Base-by-base conservation (phyloP, 2,113 vertebrate genomes). In the Xiphophorus couchianus region DNA sequence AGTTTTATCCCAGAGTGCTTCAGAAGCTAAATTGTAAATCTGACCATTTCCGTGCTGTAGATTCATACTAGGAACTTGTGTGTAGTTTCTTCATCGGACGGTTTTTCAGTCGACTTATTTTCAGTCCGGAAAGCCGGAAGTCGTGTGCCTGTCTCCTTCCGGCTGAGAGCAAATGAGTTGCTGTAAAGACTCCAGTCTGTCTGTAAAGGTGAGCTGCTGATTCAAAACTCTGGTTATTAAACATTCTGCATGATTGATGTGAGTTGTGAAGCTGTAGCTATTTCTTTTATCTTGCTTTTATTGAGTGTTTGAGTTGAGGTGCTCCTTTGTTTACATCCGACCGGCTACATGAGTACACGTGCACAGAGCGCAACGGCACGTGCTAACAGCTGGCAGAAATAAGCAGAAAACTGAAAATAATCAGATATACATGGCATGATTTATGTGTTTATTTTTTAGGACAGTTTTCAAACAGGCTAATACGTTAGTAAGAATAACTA, bases 281-380 rank as follows among this genome's bases (percentile, higher is more conserved):
- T 5, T 2, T 8, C 17, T 62, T 4, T 58, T 30, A 67, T 33
- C 66, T 27, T 62, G 25, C 44, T 9, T 76, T 77, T 67, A 0
- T 2, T 44, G 31, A 6, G 22, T 64, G 39, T 72, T 76, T 77
- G 63, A 17, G 11, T 27, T 27, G 42, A 66, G 73, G 3, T 14
- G 33, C 58, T 68, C 69, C 70, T 70, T 86, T 93, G 91, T 93
- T 93, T 92, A 92, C 91, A 90, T 90, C 60, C 48, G 22, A 69
- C 79, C 83, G 84, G 84, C 77, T 80, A 70, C 73, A 67, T 9
- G 15, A 19, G 81, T 84, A 74, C 93, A 93, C 91, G 93, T 93
- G 93, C 87, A 73, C 66, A 31, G 14, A 44, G 37, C 70, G 62
- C 66, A 48, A 58, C 31, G 60, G 58, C 69, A 73, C 74, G 58